Percentiles rank a stretch among this genome's conserved stretches.
Evolutionary conservation across 2,113 vertebrate species (phyloP).

Genomic region (Hydrolagus affinis): DNA sequence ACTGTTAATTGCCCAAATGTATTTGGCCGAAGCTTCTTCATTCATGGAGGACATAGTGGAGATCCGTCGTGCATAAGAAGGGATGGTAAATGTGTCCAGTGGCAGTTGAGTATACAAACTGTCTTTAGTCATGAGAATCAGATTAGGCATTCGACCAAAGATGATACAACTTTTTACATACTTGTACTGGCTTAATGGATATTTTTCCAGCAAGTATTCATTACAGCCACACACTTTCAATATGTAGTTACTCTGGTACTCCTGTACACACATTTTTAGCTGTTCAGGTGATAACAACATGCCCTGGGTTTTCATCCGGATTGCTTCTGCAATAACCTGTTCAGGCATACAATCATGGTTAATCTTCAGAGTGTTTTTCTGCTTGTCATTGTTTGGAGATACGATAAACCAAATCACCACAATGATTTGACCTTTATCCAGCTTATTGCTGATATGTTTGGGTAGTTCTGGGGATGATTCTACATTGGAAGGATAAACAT

Average conservation of each 20-base stretch:
- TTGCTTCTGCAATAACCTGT: constrained; percentile 65
- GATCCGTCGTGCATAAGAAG: constrained; percentile 60
- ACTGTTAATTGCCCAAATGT: constrained; percentile 63
- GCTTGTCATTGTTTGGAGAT: constrained; percentile 65
- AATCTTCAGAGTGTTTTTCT: constrained; percentile 67
- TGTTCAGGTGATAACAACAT: constrained; percentile 66
- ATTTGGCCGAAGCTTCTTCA: constrained; percentile 40
- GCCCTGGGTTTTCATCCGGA: constrained; percentile 63
- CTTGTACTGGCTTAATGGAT: constrained; percentile 68
- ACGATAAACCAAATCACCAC: constrained; percentile 70
- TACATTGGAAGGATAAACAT: constrained; percentile 65
- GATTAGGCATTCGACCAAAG: constrained; percentile 60
- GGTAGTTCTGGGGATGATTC: constrained; percentile 60
- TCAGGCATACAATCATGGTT: constrained; percentile 59
- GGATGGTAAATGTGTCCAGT: constrained; percentile 56
- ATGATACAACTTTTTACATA: constrained; percentile 63
- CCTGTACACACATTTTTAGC: constrained; percentile 64
- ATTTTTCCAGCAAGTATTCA: constrained; percentile 65
- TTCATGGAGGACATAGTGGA: constrained; percentile 49
- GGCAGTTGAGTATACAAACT: constrained; percentile 64
- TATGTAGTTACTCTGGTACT: constrained; percentile 68
- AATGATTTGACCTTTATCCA: constrained; percentile 64
- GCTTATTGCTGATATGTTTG: constrained; percentile 59
- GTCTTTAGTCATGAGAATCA: constrained; percentile 68
- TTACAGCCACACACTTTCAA: constrained; percentile 67